Base-by-base conservation (phyloP, 2,888 invertebrate genomes). In the Cheilosia vernalis region DNA sequence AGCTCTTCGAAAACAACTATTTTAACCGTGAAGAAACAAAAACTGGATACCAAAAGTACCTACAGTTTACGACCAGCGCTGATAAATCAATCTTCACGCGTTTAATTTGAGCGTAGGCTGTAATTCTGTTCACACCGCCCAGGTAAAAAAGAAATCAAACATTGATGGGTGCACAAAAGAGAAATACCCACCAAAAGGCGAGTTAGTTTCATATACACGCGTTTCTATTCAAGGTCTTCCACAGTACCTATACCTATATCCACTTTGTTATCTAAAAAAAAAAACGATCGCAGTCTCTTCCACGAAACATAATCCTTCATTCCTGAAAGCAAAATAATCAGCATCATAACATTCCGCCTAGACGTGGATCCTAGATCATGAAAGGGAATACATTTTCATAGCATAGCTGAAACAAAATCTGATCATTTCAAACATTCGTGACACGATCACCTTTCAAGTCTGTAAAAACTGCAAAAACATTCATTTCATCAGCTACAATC, bases 401-500 rank as follows among this genome's bases (percentile, higher is more conserved):
- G 40, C 81, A 85, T 85, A 69, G 60, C 85, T 85, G 85, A 81
- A 40, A 27, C 9, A 53, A 47, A 51, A 55, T 55, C 58, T 73
- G 51, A 60, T 72, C 70, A 85, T 58, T 73, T 85, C 49, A 81
- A 72, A 76, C 63, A 85, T 85, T 70, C 84, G 40, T 10, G 21
- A 40, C 55, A 64, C 61, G 63, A 74, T 84, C 84, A 40, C 33
- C 49, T 84, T 80, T 56, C 79, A 64, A 49, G 49, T 64, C 37
- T 44, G 66, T 72, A 72, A 83, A 13, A 40, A 64, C 63, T 44
- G 17, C 15, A 64, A 64, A 66, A 10, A 19, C 47, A 47, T 47
- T 19, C 47, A 17, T 47, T 17, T 47, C 47, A 17, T 47, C 7
- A 47, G 47, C n/a, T 44, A 7, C 47, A 17, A 47, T 47, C 47